Conservation (phyloP, 2,797 vertebrate genomes). For the Rhabdophis nuchalis region DNA sequence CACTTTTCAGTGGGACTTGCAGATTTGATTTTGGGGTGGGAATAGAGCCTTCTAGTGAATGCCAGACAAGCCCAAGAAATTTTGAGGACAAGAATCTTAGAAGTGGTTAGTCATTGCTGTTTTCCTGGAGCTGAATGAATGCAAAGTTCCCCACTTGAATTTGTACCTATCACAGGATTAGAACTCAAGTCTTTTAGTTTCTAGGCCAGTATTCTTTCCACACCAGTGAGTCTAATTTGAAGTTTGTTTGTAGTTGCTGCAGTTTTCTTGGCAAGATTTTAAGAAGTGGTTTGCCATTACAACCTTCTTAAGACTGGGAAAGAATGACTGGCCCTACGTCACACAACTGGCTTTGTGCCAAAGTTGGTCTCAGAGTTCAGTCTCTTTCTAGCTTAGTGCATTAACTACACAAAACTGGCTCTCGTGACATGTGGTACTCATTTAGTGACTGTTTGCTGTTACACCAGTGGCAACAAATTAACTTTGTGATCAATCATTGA, state of each 20-base stretch:
- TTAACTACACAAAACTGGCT: neutral
- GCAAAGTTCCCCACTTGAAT: neutral
- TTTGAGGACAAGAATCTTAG: neutral
- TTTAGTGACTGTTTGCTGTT: neutral
- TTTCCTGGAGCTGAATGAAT: neutral
- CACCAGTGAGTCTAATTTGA: neutral
- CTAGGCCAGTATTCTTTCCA: neutral
- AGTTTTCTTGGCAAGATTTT: neutral
- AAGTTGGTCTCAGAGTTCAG: neutral
- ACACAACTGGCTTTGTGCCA: neutral
- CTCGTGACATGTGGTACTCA: neutral
- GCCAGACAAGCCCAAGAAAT: neutral
- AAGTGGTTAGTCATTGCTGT: neutral
- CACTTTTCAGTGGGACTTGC: neutral
- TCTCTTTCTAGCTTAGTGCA: neutral
- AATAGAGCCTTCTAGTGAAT: neutral
- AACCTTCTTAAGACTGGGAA: neutral
- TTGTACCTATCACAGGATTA: neutral
- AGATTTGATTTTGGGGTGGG: neutral
- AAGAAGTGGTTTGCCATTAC: neutral
- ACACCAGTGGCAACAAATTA: neutral
- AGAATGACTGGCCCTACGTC: neutral
- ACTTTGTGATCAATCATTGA: neutral
- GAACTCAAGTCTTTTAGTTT: neutral
- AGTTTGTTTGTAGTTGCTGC: neutral